Base-by-base conservation (phyloP, 2,797 vertebrate genomes). In the Macropodus opercularis region DNA sequence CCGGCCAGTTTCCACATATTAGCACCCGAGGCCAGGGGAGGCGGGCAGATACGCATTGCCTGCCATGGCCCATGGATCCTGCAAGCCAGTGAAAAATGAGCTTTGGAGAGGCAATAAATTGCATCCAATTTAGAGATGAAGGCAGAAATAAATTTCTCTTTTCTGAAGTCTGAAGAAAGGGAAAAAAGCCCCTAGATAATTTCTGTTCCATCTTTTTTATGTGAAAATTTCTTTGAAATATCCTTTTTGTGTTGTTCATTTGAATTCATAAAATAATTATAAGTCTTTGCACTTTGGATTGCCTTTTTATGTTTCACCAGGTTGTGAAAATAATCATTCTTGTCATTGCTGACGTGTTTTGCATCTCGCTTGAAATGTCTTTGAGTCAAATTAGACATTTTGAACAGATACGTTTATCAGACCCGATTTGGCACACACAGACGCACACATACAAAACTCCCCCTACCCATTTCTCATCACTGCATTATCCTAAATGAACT, bases 91-190 rank as follows among this genome's bases (percentile, higher is more conserved):
- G 93, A 93, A 93, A 94, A 94, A 94, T 91, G 92, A 93, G 93
- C 91, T 93, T 93, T 90, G 86, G 84, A 92, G 89, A 92, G 88
- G 91, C 92, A 93, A 93, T 94, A 93, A 93, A 94, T 93, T 93
- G 92, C 92, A 92, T 93, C 92, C 93, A 93, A 93, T 93, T 94
- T 94, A 91, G 90, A 93, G 91, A 93, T 94, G 92, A 93, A 93
- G 92, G 91, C 87, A 91, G 92, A 93, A 93, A 93, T 94, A 92
- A 92, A 93, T 93, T 92, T 93, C 87, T 91, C 88, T 91, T 91
- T 93, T 92, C 90, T 86, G 83, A 92, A 91, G 90, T 91, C 88
- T 87, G 89, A 90, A 89, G 90, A 92, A 90, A 86, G 66, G 68
- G 70, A 65, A 58, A 71, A 77, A 84, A 86, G 79, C 81, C 88